Evolutionary conservation across 2,888 invertebrate genomes (phyloP), one percentile per base, ranked within the genome.

Genomic region (Macrophya alboannulata): DNA sequence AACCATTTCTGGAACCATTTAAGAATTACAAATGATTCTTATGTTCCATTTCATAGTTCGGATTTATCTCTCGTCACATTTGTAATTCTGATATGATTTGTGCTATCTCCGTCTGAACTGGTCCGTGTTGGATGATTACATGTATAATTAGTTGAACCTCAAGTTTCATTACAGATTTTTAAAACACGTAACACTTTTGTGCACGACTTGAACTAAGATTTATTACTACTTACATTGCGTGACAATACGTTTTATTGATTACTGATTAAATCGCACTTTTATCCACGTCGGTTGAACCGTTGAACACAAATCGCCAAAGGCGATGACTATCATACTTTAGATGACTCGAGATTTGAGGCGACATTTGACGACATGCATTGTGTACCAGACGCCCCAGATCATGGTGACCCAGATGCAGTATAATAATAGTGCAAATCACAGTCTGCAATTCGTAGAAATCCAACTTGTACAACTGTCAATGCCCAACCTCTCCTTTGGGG

Each of bases 391-490:
- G n/a, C n/a, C n/a, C n/a, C n/a, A n/a, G n/a, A n/a, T n/a, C n/a
- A n/a, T n/a, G 77, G 4, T 9, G 48, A 55, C 74, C 77, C 31
- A 51, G 55, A 77, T 77, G 17, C 37, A 68, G 5, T 17, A 37
- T 37, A 37, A 45, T 25, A 74, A 74, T 45, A n/a, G 9, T 45
- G 21, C 45, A 45, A 74, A 74, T 74, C 74, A 74, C 74, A 74
- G 37, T 68, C 37, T 31, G 68, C 37, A 68, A 15, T 37, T 6
- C 31, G 15, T 12, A 65, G 25, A 68, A 37, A 31, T 37, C 37
- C 17, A 68, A 68, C 37, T 12, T 15, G 37, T 68, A 17, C 17
- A 68, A 68, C 68, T 68, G 72, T 74, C 72, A 25, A 74, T 74
- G 40, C 71, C 40, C 17, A n/a, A 40, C 40, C n/a, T 10, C 45